Evolutionary conservation across 2,797 vertebrate species (phyloP).

Genomic region (Chelmon rostratus): DNA sequence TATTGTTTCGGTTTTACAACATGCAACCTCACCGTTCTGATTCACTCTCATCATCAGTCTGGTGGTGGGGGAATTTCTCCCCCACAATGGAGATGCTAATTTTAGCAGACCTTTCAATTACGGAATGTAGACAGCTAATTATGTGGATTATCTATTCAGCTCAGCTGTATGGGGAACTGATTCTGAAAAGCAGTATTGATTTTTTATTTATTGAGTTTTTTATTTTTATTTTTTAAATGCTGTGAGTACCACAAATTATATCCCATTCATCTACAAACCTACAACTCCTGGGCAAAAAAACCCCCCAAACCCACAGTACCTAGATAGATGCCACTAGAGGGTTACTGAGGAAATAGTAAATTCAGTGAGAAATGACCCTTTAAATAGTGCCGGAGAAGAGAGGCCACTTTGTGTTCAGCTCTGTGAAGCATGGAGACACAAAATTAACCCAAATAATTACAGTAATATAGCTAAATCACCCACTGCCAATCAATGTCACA

Average conservation of each 20-base stretch:
- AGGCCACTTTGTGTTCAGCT: too few species aligned
- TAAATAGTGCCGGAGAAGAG: too few species aligned
- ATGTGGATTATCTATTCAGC: not conserved
- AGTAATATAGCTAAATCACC: too few species aligned
- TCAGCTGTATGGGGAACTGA: not conserved
- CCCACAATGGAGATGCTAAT: not conserved
- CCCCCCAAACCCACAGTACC: too few species aligned
- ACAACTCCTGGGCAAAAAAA: not conserved
- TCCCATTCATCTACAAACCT: not conserved
- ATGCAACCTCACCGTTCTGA: not conserved
- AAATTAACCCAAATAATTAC: too few species aligned
- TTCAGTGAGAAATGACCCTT: too few species aligned
- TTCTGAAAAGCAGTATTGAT: not conserved
- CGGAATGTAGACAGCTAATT: not conserved
- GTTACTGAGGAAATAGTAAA: not conserved
- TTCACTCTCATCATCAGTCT: not conserved
- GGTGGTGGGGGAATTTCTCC: not conserved
- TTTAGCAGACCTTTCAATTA: not conserved
- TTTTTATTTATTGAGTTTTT: not conserved
- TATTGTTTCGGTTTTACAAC: not conserved
- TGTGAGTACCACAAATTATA: not conserved
- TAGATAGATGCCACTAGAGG: not conserved
- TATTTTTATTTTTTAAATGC: too few species aligned
- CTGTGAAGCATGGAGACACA: too few species aligned
- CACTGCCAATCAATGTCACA: too few species aligned